Base-by-base conservation (phyloP, 1,140 invertebrate genomes). In the Brachionus calyciflorus region DNA sequence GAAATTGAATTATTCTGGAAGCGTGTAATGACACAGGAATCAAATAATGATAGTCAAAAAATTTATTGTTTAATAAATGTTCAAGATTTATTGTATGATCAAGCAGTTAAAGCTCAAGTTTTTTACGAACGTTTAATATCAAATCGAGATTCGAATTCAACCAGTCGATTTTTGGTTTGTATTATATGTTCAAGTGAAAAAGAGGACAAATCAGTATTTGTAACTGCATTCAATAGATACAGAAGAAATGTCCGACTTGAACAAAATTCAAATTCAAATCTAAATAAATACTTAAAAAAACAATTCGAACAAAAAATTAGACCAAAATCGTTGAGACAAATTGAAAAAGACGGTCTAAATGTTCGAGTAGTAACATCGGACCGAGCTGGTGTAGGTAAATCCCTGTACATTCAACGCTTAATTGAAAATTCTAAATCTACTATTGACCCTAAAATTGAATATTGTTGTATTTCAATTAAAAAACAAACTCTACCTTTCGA, bases 161-260 rank as follows among this genome's bases (percentile, higher is more conserved):
- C 14, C 5, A 0, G 37, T 7, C 33, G 37, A 17, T 65, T 65
- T 44, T 19, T 65, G 9, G 1, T 65, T 44, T 65, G 60, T 41
- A 24, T 65, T 9, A 63, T 82, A 7, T 81, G 81, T 48, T 77
- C 78, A 12, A 57, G 46, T 63, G 80, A 82, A 69, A 79, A 78
- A 51, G 80, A 81, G 57, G 78, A 80, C 41, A 78, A 78, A 48
- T 80, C 81, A 3, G 77, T 78, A 21, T 78, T 82, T 24, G 80
- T 81, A 46, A 80, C 79, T 17, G 79, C 80, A 3, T 73, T 82
- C 21, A 80, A 81, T 40, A 78, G 78, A 12, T 80, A 78, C 60
- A 57, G 78, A 26, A 70, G 79, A 17, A 79, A 79, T 24, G 51
- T 77, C 7, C 60, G 69, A 26, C 57, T 78, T 12, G 28, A 76